A percentile compares a stretch with the other conserved stretches of the same genome.
phyloP scores from a whole-genome alignment of 2,888 invertebrate species.

The Phasia obesa region DNA sequence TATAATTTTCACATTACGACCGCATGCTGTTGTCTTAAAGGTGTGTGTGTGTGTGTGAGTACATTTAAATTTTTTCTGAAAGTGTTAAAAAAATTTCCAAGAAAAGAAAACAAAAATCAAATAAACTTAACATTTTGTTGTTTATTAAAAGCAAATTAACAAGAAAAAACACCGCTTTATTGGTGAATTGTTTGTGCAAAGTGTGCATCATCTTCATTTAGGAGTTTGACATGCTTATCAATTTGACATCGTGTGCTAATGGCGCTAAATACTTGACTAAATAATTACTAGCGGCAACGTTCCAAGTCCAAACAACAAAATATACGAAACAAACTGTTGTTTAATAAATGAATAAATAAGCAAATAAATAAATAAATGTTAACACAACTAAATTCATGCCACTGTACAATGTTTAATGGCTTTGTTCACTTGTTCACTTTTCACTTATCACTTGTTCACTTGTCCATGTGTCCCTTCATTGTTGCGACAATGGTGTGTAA shows the following conservation, averaged over 20 bases:
- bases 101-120: conserved; percentile 1
- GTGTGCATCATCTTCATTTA: conserved; percentile 59
- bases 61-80: conserved; percentile 37
- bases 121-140: conserved; percentile 38
- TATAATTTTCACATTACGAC: conserved; percentile 66
- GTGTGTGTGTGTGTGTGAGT: not conserved
- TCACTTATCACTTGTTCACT: not conserved
- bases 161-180: conserved; percentile 8
- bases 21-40: conserved; percentile 48
- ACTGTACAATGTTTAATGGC: conserved; percentile 18
- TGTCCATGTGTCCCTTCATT: conserved; percentile 3
- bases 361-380: conserved; percentile 35
- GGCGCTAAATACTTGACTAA: conserved; percentile 77
- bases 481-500: conserved; percentile 2
- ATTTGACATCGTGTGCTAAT: conserved; percentile 79
- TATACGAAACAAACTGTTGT: conserved; percentile 68
- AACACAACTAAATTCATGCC: conserved; percentile 30
- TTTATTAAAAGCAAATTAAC: conserved; percentile 28
- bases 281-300: conserved; percentile 71
- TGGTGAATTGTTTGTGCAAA: conserved; percentile 27
- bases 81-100: conserved; percentile 66
- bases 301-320: conserved; percentile 57
- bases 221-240: conserved; percentile 65
- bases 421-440: too few species aligned
- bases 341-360: conserved; percentile 47